Conservation (phyloP, 2,797 vertebrate species). For the Sebastes kiyomatsui region DNA sequence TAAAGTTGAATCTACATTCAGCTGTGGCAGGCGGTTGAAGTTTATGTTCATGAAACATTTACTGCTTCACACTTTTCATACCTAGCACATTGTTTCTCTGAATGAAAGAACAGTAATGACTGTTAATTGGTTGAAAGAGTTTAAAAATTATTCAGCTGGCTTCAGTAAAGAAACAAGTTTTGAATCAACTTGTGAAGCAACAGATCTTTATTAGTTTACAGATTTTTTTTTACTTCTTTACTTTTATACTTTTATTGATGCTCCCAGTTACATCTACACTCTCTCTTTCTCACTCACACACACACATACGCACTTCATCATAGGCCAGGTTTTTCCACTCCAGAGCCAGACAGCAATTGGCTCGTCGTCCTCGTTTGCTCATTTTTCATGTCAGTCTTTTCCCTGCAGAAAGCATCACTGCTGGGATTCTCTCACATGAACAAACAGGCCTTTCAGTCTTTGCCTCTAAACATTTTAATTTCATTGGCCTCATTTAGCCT, state of each 20-base stretch:
- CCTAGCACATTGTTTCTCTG: not conserved
- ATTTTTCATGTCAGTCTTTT: conserved; percentile 75
- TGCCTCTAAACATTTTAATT: conserved; percentile 71
- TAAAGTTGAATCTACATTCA: not conserved
- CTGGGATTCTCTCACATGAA: conserved; percentile 67
- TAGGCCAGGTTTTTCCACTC: conserved; percentile 64
- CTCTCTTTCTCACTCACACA: not conserved
- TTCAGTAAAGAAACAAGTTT: not conserved
- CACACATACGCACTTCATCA: conserved; percentile 38
- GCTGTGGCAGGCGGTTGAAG: not conserved
- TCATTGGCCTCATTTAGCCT: conserved; percentile 59
- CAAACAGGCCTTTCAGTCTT: conserved; percentile 72
- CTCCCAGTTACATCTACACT: conserved; percentile 3
- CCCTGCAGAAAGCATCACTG: conserved; percentile 63
- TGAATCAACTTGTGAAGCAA: not conserved
- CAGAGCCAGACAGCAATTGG: conserved; percentile 59
- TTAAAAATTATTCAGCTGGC: not conserved
- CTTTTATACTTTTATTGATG: conserved; percentile 3
- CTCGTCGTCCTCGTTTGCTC: conserved; percentile 46
- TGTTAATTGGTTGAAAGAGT: not conserved
- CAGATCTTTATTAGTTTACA: not conserved
- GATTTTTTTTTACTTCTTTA: not conserved
- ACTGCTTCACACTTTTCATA: not conserved
- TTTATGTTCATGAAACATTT: not conserved
- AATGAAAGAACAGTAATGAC: not conserved